Evolutionary conservation across 2,113 vertebrate species (phyloP).

Genomic region (Corydoras maculifer): DNA sequence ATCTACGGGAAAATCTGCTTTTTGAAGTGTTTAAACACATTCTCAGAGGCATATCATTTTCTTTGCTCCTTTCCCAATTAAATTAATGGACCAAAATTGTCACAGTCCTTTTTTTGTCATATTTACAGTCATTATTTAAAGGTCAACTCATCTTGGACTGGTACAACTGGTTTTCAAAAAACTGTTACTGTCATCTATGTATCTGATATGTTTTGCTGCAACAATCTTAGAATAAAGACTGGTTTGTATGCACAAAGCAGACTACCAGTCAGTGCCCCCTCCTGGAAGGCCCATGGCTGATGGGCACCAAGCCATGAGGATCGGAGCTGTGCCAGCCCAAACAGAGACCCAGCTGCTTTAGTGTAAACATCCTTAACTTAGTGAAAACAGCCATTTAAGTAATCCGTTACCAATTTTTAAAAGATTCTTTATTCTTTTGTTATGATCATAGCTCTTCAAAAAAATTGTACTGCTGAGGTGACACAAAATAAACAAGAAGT

Average conservation of each 20-base stretch:
- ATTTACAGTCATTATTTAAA: background rate
- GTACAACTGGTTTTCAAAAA: background rate
- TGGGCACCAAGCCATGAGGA: constrained; percentile 10
- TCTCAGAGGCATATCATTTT: constrained; percentile 57
- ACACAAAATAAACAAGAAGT: constrained; percentile 20
- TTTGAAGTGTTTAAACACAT: constrained; percentile 43
- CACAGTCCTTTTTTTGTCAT: background rate
- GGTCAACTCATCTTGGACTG: background rate
- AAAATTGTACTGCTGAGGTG: constrained; percentile 7
- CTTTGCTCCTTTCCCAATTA: constrained; percentile 35
- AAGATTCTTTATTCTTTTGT: constrained; percentile 33
- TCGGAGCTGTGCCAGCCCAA: constrained; percentile 11
- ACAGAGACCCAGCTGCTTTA: constrained; percentile 40
- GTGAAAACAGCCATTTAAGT: constrained; percentile 39
- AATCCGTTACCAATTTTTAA: constrained; percentile 14
- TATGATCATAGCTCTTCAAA: constrained; percentile 20
- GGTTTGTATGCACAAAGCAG: constrained; percentile 1
- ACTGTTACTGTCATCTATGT: background rate
- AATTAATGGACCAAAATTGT: constrained; percentile 18
- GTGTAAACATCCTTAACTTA: constrained; percentile 41
- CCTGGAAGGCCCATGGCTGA: constrained; percentile 37
- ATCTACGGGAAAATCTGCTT: constrained; percentile 9
- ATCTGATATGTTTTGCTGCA: background rate
- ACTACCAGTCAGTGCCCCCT: constrained; percentile 45
- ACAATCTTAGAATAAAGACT: background rate